Evolutionary conservation across 2,113 vertebrate species (phyloP).

Genomic region (Cichladusa arquata): DNA sequence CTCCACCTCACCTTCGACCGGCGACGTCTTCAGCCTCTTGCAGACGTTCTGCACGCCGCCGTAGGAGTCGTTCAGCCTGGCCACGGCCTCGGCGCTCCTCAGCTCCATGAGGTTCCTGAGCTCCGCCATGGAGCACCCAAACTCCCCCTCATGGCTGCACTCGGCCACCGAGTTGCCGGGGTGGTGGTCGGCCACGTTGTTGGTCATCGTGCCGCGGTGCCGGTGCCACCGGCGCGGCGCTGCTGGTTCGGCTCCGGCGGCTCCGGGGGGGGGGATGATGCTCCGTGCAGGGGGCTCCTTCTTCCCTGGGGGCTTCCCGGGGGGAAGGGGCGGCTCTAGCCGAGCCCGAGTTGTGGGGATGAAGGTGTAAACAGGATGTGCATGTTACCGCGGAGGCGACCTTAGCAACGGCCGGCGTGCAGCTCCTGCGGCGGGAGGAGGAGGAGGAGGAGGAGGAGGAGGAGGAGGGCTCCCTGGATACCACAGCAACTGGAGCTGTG

Average conservation of each 20-base stretch:
- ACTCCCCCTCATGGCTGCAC: constrained; percentile 86
- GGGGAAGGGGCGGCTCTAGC: constrained; percentile 60
- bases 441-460: not conserved
- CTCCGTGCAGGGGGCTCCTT: not conserved
- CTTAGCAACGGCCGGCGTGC: constrained; percentile 72
- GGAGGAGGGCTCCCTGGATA: constrained; percentile 68
- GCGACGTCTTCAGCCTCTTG: constrained; percentile 87
- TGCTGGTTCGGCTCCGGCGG: not conserved
- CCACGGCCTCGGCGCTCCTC: constrained; percentile 81
- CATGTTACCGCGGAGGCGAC: constrained; percentile 80
- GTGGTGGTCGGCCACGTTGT: constrained; percentile 86
- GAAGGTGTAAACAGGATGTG: constrained; percentile 73
- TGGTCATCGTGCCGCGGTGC: constrained; percentile 71
- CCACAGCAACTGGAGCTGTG: constrained; percentile 70
- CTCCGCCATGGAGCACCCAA: constrained; percentile 84
- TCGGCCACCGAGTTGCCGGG: constrained; percentile 85
- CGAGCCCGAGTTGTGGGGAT: constrained; percentile 68
- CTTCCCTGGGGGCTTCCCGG: constrained; percentile 38
- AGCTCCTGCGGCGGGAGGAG: constrained; percentile 53
- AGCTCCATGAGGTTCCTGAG: constrained; percentile 91
- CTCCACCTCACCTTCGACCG: constrained; percentile 78
- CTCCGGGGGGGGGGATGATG: not conserved
- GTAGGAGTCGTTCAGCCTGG: constrained; percentile 77
- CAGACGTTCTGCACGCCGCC: constrained; percentile 88
- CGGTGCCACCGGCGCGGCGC: not conserved